Base-by-base conservation (phyloP, 2,797 vertebrate species). In the Triplophysa yarkandensis region DNA sequence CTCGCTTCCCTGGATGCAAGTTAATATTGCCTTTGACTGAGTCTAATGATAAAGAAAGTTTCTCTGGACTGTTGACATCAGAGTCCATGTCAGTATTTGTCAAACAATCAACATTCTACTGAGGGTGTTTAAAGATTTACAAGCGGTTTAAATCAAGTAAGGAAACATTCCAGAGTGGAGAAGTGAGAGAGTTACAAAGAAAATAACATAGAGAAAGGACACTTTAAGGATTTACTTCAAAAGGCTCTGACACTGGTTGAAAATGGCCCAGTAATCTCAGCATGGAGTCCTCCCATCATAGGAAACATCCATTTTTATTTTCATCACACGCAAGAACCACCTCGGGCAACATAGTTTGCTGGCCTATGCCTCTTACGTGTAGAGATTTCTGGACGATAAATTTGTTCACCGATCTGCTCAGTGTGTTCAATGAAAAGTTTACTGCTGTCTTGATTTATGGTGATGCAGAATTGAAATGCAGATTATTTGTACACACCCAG, bases 391-490 rank as follows among this genome's bases (percentile, higher is more conserved):
- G 43, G 17, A 39, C 66, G 50, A 46, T 70, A 63, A 69, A 57
- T 70, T 50, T n/a, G 30, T 44, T 80, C n/a, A 60, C 54, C 36
- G 67, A 71, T 60, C 77, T 67, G 55, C 32, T 23, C 28, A 6
- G 25, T 46, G 30, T n/a, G 34, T 36, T 65, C 62, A 32, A 6
- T 27, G 21, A 63, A 19, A 77, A 57, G 23, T 57, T 61, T 17
- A 39, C 41, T 17, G 19, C 58, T 63, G 52, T 69, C 11, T 55
- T 77, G 41, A 71, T 81, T 82, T 71, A 67, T 16, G 48, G 61
- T 76, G 44, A n/a, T 43, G 50, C 43, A 41, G 34, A 25, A 76
- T 68, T 78, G 72, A 80, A 73, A 81, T 82, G 74, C 68, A 81
- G 82, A 81, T 79, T n/a, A 76, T 76, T 73, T 78, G 62, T 54